Base-by-base conservation (phyloP, 92 coral and sea anemone species). In the Epizoanthus rinbou region DNA sequence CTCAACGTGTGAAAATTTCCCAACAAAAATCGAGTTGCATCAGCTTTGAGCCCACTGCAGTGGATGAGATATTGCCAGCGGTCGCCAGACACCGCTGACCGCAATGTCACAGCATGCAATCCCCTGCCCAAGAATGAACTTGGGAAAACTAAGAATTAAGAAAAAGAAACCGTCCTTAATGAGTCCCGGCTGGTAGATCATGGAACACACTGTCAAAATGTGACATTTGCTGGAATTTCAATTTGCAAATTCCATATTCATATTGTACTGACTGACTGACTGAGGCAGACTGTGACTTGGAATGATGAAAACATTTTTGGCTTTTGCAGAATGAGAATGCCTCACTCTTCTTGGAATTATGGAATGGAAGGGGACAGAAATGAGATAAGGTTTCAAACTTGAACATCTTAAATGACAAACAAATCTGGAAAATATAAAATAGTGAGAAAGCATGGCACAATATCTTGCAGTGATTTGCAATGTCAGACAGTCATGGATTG, bases 41-140 rank as follows among this genome's bases (percentile, higher is more conserved):
- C 82, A 78, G 82, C 82, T 57, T 63, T 41, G 59, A 62, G 70
- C 82, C 58, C 22, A 69, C 71, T n/a, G 28, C 9, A 2, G 13
- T 5, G n/a, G n/a, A n/a, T n/a, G n/a, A 4, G 11, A 0, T 13
- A 21, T 17, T 78, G 58, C 22, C 58, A 78, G 82, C 82, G 82
- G 82, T 63, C 3, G 8, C 5, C n/a, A 3, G 9, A 8, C 10
- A 21, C 82, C 82, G 82, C 82, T 78, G 82, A 60, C 65, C 63
- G 45, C 39, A 74, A 14, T 28, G 57, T 33, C n/a, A 37, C 43
- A 6, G 6, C 39, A 4, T 35, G n/a, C n/a, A n/a, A n/a, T 28
- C 31, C 31, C 31, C 31, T 28, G 0, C 31, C 31, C 31, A 28
- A 28, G 31, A 28, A 28, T 28, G 31, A 28, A 28, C 31, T 28